These are phyloP conservation scores for Mandrillus leucophaeus DNA, from an alignment of 2,113 vertebrate species.

Conservation along the genomic window DNA sequence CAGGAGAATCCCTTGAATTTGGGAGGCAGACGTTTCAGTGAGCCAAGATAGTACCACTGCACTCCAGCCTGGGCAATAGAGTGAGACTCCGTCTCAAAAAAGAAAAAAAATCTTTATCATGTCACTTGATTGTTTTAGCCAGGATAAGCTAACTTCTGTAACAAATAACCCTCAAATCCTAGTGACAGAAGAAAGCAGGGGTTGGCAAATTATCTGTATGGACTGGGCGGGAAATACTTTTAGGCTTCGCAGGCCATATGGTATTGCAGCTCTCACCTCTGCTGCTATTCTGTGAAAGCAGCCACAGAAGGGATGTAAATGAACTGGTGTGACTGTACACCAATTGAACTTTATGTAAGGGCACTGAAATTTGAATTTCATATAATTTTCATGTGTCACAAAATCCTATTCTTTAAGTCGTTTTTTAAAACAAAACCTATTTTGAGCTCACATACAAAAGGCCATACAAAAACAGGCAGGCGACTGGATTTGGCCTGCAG, in stretches of 20 bases:
- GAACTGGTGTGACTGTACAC: background rate
- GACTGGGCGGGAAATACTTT: background rate
- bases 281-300: background rate
- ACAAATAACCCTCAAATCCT: background rate
- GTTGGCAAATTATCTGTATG: background rate
- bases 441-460: background rate
- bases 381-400: background rate
- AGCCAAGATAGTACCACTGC: no score
- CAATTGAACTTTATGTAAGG: background rate
- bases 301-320: rapidly evolving
- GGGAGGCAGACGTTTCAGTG: no score
- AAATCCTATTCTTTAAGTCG: background rate
- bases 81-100: no score
- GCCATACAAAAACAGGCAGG: background rate
- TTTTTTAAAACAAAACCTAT: background rate
- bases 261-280: background rate
- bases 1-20: no score
- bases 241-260: background rate
- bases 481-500: background rate
- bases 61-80: no score
- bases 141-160: background rate
- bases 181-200: background rate
- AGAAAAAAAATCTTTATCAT: background rate
- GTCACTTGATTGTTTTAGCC: background rate
- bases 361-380: background rate